These are phyloP conservation scores for Sylvicapra grimmia DNA, from an alignment of 2,113 vertebrate species.

Conservation along the genomic window DNA sequence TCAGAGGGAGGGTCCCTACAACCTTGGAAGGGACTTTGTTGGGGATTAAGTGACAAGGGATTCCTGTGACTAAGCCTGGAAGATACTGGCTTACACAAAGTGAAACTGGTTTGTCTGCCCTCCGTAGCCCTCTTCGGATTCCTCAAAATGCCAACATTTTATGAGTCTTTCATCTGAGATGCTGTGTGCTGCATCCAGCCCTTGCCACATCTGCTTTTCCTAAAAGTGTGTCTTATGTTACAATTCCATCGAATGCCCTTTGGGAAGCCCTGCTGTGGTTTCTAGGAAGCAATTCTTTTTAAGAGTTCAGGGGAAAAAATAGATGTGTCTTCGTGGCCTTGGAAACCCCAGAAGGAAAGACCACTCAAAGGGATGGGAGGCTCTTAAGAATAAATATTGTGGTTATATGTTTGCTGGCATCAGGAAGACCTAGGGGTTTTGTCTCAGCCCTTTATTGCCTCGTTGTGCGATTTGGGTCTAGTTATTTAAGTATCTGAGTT, in stretches of 20 bases:
- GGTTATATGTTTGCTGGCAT: not conserved
- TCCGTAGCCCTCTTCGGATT: not conserved
- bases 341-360: constrained; percentile 5
- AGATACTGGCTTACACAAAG: not conserved
- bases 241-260: constrained; percentile 2
- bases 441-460: not conserved
- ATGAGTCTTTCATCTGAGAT: not conserved
- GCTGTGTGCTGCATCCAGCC: not conserved
- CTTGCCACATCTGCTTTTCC: not conserved
- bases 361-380: not conserved
- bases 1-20: not conserved
- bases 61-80: not conserved
- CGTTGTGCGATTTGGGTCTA: not conserved
- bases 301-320: not conserved
- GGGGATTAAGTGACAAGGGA: not conserved
- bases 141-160: constrained; percentile 6
- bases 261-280: constrained; percentile 1
- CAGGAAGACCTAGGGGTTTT: not conserved
- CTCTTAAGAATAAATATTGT: not conserved
- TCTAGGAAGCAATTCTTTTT: constrained; percentile 34
- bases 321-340: constrained; percentile 6
- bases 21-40: not conserved
- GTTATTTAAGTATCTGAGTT: constrained; percentile 37
- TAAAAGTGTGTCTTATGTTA: constrained; percentile 30
- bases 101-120: constrained; percentile 14